Conservation (phyloP, 2,113 vertebrate species). For the Poecile atricapillus region DNA sequence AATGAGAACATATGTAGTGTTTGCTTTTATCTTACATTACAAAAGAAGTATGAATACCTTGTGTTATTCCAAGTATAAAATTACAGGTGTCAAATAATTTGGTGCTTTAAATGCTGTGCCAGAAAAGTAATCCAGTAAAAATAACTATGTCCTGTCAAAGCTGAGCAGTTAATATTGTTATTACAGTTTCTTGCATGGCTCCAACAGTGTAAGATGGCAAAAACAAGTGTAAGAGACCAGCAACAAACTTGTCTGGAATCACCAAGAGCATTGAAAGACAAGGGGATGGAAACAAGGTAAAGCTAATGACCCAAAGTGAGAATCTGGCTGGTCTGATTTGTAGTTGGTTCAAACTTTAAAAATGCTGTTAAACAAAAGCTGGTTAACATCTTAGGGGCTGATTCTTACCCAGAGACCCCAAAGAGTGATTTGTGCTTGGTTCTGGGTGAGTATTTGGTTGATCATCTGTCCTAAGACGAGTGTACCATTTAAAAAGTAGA, state of each 20-base stretch:
- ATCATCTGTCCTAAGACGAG: background rate
- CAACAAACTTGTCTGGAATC: background rate
- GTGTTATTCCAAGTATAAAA: constrained; percentile 57
- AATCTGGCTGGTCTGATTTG: background rate
- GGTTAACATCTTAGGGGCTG: background rate
- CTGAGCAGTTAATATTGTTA: background rate
- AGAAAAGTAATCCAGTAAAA: constrained; percentile 49
- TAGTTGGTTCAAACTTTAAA: background rate
- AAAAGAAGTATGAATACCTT: constrained; percentile 41
- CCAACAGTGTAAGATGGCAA: background rate
- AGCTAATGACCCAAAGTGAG: background rate
- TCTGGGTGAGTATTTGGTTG: background rate
- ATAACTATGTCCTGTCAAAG: constrained; percentile 14
- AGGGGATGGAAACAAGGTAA: background rate
- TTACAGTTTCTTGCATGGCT: background rate
- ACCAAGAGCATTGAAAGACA: background rate
- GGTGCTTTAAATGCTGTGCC: constrained; percentile 20
- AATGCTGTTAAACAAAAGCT: background rate
- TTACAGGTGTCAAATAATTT: constrained; percentile 44
- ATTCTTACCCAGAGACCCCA: background rate
- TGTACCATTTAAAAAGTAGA: background rate
- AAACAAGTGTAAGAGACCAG: background rate
- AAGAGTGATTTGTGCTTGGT: background rate
- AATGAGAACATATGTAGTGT: constrained; percentile 37
- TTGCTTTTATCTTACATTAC: constrained; percentile 53